phyloP scores from a whole-genome alignment of 2,888 invertebrate genomes.

The Calameuta idolon region DNA sequence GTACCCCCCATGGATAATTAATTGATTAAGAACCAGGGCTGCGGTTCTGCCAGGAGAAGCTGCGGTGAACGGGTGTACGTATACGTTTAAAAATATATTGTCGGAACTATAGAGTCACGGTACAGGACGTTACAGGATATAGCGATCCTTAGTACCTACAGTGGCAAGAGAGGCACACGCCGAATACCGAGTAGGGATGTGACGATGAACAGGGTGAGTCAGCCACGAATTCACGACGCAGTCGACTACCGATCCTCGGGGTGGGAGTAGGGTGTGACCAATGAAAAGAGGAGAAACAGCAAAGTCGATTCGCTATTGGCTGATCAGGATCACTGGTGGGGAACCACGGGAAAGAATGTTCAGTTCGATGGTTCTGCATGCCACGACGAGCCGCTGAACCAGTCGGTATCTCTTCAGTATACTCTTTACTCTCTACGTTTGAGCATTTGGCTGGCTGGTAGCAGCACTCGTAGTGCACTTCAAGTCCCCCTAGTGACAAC shows the following conservation, averaged over 20 bases:
- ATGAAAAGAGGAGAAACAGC: not conserved
- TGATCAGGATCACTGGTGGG: constrained; percentile 1
- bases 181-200: constrained; percentile 2
- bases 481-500: constrained; percentile 34
- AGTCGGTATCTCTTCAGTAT: constrained; percentile 41
- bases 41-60: no score
- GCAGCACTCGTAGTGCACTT: constrained; percentile 20
- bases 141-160: no score
- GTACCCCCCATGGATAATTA: no score
- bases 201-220: not conserved
- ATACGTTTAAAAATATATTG: no score
- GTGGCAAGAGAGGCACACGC: not conserved
- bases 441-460: constrained; percentile 41
- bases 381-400: constrained; percentile 38
- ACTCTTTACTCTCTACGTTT: constrained; percentile 44
- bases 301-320: not conserved
- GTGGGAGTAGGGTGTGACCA: not conserved
- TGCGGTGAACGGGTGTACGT: no score
- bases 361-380: not conserved
- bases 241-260: not conserved
- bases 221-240: not conserved
- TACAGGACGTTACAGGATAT: no score
- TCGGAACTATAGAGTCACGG: no score
- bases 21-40: no score
- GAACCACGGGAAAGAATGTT: not conserved